Base-by-base conservation (phyloP, 2,888 invertebrate genomes). In the Coremacera marginata region DNA sequence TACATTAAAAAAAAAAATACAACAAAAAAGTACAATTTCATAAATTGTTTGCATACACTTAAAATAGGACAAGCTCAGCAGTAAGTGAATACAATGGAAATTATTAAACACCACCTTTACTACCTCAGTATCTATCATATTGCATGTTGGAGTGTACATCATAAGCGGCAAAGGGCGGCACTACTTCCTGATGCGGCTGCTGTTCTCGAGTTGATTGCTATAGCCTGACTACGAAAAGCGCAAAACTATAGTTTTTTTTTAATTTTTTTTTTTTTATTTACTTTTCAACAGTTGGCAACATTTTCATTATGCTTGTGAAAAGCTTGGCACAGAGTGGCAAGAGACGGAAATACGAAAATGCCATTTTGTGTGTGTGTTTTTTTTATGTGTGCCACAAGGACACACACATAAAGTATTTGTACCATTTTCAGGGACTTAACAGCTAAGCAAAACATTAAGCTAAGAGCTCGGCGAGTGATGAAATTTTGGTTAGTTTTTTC, bases 201-300 rank as follows among this genome's bases (percentile, higher is more conserved):
- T 63, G 63, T 63, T 34, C 34, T 34, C 34, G 63, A 16, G 16
- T 27, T 19, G n/a, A 63, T 63, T 63, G 63, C 34, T 27, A 5
- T 8, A 34, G 60, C 8, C 60, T 27, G 49, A 19, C 51, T 68
- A 27, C 68, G 16, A 68, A 51, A 68, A 68, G 68, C 49, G 16
- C 68, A 68, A 51, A 68, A 51, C 25, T 14, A 51, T 68, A 11
- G 11, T 44, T 14, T 44, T 44, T 44, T 44, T 44, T 14, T 14
- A n/a, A n/a, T 44, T 44, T 44, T 14, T 44, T 44, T 44, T 44
- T 44, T 14, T 14, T 44, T 44, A 44, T 44, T 44, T 44, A 44
- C 44, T 68, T 49, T 16, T 51, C 25, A 68, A 68, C 22, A 68
- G 51, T 25, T 68, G 51, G 25, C 68, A 68, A 68, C 44, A 67